These are phyloP conservation scores for Watsonalla cultraria DNA, from an alignment of 2,888 invertebrate species.

Conservation along the genomic window DNA sequence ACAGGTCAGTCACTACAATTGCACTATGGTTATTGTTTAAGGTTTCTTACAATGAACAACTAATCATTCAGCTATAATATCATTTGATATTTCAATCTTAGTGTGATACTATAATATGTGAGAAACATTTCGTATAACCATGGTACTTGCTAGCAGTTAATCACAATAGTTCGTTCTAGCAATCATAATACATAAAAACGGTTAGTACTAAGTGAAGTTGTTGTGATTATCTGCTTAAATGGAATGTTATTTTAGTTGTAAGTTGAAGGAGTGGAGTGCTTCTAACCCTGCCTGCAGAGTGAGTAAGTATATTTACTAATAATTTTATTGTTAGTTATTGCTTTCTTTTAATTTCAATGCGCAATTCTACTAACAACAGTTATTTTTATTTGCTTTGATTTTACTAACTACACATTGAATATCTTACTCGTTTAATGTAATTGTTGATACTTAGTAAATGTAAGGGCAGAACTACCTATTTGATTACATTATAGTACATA, in stretches of 20 bases:
- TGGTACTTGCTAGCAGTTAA: neutral
- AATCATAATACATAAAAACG: neutral
- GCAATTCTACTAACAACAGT: constrained; percentile 42
- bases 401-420: constrained; percentile 5
- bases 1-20: constrained; percentile 54
- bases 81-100: neutral
- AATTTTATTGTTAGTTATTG: constrained; percentile 2
- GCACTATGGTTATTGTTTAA: neutral
- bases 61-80: too few species aligned
- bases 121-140: neutral
- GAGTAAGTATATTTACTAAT: constrained; percentile 16
- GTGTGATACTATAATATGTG: neutral
- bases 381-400: constrained; percentile 35
- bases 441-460: too few species aligned
- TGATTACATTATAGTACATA: too few species aligned
- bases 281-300: constrained; percentile 36
- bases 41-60: neutral
- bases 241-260: neutral
- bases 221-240: neutral
- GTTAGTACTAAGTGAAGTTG: too few species aligned
- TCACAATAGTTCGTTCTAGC: neutral
- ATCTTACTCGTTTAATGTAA: too few species aligned
- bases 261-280: constrained; percentile 24
- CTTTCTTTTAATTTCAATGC: constrained; percentile 11
- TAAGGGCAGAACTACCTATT: too few species aligned